Evolutionary conservation across 2,113 vertebrate species (phyloP).

Genomic region (Cheirogaleus medius): DNA sequence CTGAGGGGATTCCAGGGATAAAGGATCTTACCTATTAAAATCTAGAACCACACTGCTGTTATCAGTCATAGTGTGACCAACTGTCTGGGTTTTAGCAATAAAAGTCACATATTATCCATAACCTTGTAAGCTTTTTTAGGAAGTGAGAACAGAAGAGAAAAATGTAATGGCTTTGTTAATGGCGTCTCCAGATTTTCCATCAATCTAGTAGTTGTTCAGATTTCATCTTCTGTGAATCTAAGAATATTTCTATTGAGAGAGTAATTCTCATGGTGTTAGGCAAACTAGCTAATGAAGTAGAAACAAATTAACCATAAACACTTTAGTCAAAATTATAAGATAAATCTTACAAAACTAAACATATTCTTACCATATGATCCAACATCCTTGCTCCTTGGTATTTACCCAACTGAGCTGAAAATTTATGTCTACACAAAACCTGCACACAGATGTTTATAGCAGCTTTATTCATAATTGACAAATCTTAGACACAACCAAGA

Average conservation of each 20-base stretch:
- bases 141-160: not conserved
- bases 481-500: not conserved
- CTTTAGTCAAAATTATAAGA: not conserved
- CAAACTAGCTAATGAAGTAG: not conserved
- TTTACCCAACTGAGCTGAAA: not conserved
- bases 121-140: not conserved
- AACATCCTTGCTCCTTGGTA: not conserved
- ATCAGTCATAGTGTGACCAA: not conserved
- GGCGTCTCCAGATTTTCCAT: not conserved
- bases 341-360: not conserved
- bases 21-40: not conserved
- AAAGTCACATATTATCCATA: not conserved
- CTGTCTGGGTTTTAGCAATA: not conserved
- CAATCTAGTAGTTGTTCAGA: not conserved
- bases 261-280: not conserved
- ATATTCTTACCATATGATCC: not conserved
- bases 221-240: not conserved
- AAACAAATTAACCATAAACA: not conserved
- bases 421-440: not conserved
- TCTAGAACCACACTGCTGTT: not conserved
- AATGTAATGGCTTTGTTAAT: not conserved
- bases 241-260: not conserved
- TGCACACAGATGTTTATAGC: not conserved
- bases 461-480: not conserved
- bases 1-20: not conserved